Conservation (phyloP, 2,113 vertebrate genomes). For the Caranx ignobilis region DNA sequence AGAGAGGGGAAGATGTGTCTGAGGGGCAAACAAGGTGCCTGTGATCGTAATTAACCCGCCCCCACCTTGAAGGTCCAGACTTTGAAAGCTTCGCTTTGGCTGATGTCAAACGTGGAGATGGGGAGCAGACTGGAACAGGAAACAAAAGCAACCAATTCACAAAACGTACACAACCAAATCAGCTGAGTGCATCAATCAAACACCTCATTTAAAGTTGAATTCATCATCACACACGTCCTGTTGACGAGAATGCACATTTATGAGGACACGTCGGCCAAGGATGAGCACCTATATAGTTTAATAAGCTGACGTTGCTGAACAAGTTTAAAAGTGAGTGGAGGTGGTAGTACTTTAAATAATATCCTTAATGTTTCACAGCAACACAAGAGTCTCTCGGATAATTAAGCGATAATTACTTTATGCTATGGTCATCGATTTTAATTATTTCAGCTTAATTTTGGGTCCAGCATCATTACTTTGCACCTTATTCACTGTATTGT, state of each 20-base stretch:
- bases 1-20: constrained; percentile 14
- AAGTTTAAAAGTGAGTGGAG: background rate
- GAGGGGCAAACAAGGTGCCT: constrained; percentile 16
- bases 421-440: background rate
- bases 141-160: background rate
- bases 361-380: background rate
- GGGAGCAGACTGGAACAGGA: constrained; percentile 7
- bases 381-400: background rate
- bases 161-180: background rate
- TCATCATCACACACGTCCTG: too few species aligned
- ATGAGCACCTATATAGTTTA: background rate
- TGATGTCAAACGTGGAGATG: background rate
- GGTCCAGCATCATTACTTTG: background rate
- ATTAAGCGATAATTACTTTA: background rate
- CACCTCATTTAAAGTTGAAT: too few species aligned
- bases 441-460: background rate
- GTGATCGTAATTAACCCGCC: constrained; percentile 48
- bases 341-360: background rate
- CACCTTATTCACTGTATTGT: background rate
- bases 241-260: background rate
- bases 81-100: constrained; percentile 1
- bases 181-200: too few species aligned
- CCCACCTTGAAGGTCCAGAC: constrained; percentile 19
- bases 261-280: too few species aligned
- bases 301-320: background rate